A percentile compares a stretch with the other conserved stretches of the same genome.
phyloP scores from a whole-genome alignment of 35 echinoderm and acorn worm genomes.

The Apostichopus californicus region DNA sequence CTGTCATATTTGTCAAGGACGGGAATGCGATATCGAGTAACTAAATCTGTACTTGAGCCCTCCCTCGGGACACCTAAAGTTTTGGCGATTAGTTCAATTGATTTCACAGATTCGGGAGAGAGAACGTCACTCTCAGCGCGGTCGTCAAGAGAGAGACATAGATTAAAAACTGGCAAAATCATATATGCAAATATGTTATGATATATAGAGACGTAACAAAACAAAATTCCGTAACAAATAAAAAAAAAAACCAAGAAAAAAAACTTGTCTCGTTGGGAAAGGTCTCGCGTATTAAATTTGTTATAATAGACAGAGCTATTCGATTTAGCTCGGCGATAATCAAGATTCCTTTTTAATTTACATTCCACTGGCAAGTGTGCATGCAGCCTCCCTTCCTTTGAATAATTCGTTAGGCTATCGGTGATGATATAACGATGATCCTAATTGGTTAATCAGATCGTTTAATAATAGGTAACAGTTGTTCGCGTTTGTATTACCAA shows the following conservation, averaged over 20 bases:
- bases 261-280: background rate
- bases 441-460: slow-evolving; percentile 31
- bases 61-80: slow-evolving; percentile 54
- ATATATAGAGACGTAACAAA: slow-evolving; percentile 26
- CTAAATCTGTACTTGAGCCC: slow-evolving; percentile 35
- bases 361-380: background rate
- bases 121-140: background rate
- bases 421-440: background rate
- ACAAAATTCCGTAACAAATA: slow-evolving; percentile 46
- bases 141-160: background rate
- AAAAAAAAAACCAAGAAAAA: no score
- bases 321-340: slow-evolving; percentile 38
- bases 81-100: slow-evolving; percentile 41
- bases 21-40: slow-evolving; percentile 48
- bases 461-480: background rate
- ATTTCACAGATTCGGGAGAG: slow-evolving; percentile 30
- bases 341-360: slow-evolving; percentile 2
- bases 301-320: no score
- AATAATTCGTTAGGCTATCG: background rate
- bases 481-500: background rate
- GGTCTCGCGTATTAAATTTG: no score
- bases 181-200: slow-evolving; percentile 42
- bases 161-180: slow-evolving; percentile 21
- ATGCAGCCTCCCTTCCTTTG: no score
- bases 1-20: slow-evolving; percentile 59